phyloP scores from a whole-genome alignment of 2,797 vertebrate genomes.

The Enteromius anoplus region DNA sequence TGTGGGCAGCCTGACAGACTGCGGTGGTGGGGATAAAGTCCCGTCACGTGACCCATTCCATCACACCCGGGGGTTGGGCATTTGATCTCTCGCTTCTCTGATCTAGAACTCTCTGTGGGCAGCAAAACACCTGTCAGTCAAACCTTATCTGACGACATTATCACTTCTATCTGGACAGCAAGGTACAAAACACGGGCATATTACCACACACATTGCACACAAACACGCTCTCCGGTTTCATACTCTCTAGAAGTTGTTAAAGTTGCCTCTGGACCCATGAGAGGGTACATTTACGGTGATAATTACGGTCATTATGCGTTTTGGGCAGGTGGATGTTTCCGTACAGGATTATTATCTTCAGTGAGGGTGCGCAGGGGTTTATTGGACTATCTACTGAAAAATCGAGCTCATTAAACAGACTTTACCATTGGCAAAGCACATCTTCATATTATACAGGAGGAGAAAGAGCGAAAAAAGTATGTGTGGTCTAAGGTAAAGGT shows the following conservation, averaged over 20 bases:
- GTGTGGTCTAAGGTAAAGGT: slow-evolving; percentile 20
- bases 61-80: slow-evolving; percentile 97
- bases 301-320: slow-evolving; percentile 57
- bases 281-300: slow-evolving; percentile 52
- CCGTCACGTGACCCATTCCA: slow-evolving; percentile 95
- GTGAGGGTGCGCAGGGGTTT: slow-evolving; percentile 48
- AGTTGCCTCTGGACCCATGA: slow-evolving; percentile 32
- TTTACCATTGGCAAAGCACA: slow-evolving; percentile 52
- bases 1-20: slow-evolving; percentile 97
- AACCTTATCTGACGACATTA: slow-evolving; percentile 38
- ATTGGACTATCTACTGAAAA: slow-evolving; percentile 56
- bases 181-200: neutral
- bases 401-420: slow-evolving; percentile 57
- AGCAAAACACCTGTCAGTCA: slow-evolving; percentile 51
- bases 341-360: slow-evolving; percentile 53
- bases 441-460: slow-evolving; percentile 39
- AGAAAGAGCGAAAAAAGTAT: neutral
- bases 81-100: slow-evolving; percentile 96
- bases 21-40: slow-evolving; percentile 97
- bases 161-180: slow-evolving; percentile 27
- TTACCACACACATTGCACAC: slow-evolving; percentile 8
- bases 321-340: slow-evolving; percentile 48
- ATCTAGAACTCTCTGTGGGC: slow-evolving; percentile 85
- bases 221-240: slow-evolving; percentile 11
- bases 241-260: slow-evolving; percentile 28